Base-by-base conservation (phyloP, 2,888 invertebrate species). In the Spisula solida region DNA sequence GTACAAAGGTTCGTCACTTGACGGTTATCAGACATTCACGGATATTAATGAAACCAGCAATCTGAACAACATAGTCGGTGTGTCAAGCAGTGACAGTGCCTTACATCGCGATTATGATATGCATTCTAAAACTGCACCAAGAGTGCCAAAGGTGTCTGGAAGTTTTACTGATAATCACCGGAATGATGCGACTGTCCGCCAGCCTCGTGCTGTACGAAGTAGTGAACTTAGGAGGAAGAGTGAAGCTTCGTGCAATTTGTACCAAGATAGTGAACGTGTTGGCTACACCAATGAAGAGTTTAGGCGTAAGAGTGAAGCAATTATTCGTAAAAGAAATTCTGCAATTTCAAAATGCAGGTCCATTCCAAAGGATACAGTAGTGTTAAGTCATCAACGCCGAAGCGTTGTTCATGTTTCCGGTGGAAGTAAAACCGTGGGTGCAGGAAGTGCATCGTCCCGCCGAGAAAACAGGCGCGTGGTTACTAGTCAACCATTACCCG, bases 371-470 rank as follows among this genome's bases (percentile, higher is more conserved):
- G 90, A 90, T 29, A 70, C 82, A n/a, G 81, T 56, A 12, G 90
- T 90, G 18, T 29, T 90, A 31, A 66, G 84, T 10, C 90, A 90
- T 78, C 86, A 87, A 55, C 88, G 83, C 29, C 83, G 91, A n/a
- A 91, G 91, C 75, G 91, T 91, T 55, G 91, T 91, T 6, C 91
- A 91, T 60, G 89, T 89, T 55, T 89, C 91, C 20, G 91, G 89
- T 2, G 88, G 86, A n/a, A 88, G 88, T 34, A 87, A 79, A 56
- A 56, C 78, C 78, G 78, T 56, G 56, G 41, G 56, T 20, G 34
- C 75, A 18, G 34, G 75, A 25, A 56, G 34, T 48, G 18, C 75
- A 16, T 75, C 84, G 20, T 84, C 84, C 29, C 41, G 78, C 16
- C 55, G 78, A 31, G 75, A 75, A 29, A 78, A 31, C 55, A 85